Evolutionary conservation across 2,888 invertebrate genomes (phyloP).

Genomic region (Heteromurus nitidus): DNA sequence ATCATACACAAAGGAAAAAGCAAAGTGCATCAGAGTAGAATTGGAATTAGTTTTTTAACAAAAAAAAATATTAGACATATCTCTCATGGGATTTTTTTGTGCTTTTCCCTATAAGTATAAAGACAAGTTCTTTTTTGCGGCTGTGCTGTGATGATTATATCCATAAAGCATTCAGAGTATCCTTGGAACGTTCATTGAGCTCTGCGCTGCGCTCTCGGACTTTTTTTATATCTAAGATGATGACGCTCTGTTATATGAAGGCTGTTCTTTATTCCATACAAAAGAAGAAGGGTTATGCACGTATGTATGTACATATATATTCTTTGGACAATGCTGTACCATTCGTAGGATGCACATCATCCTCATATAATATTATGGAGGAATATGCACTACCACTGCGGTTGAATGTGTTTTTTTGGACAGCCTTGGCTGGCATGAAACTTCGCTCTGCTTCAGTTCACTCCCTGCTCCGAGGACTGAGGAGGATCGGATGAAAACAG

Average conservation of each 20-base stretch:
- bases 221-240: too few relatives aligned
- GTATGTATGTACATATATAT: not conserved
- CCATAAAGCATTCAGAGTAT: constrained; percentile 27
- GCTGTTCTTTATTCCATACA: not conserved
- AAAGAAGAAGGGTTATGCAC: not conserved
- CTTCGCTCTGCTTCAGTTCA: constrained; percentile 39
- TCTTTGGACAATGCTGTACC: constrained; percentile 41
- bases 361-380: not conserved
- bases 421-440: constrained; percentile 28
- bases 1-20: not conserved
- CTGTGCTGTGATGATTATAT: too few relatives aligned
- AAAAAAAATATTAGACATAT: not conserved
- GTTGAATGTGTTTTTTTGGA: constrained; percentile 15
- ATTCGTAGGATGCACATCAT: not conserved
- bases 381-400: not conserved
- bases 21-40: too few relatives aligned
- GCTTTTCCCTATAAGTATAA: too few relatives aligned
- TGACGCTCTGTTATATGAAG: too few relatives aligned
- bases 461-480: not conserved
- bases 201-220: too few relatives aligned
- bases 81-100: too few relatives aligned
- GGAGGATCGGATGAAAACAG: constrained; percentile 37
- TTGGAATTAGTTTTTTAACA: not conserved
- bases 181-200: constrained; percentile 71
- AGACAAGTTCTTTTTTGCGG: not conserved